Evolutionary conservation across 2,888 invertebrate genomes (phyloP), one percentile per base, ranked within the genome.

Genomic region (Meiosimyza platycephala): DNA sequence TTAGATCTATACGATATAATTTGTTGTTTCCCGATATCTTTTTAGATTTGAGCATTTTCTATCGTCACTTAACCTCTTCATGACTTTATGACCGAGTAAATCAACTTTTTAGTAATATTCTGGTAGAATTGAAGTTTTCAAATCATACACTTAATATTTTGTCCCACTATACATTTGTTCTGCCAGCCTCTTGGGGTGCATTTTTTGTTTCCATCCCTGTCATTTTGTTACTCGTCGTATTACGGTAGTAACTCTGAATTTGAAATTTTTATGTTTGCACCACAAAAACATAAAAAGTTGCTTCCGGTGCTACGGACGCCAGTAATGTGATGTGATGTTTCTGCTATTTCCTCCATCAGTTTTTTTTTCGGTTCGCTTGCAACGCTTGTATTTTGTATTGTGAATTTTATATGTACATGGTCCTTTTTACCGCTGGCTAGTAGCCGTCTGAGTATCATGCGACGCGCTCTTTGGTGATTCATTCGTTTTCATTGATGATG

Each of bases 401-500:
- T 18, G 48, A 22, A 63, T 40, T 40, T 40, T 7, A 40, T 40
- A 40, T 9, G 9, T 40, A 40, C 40, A 40, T 40, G 40, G 40
- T 40, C 40, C 40, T 40, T 40, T 40, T 40, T 7, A 63, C 40
- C 33, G 33, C 16, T 50, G 13, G 40, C 47, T 12, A 15, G 40
- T 28, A 15, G 13, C 15, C 47, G 33, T 16, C 40, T 33, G 28
- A 15, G 28, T 28, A 28, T 28, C 28, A 28, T 15, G n/a, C 40
- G 28, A 6, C 16, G n/a, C 16, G 40, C 16, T 16, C 47, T 13
- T 65, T 57, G 72, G 72, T 69, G 72, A 74, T 74, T 72, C 74
- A 74, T 74, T 72, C 74, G 69, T 72, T 52, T 71, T 18, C 70
- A 52, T 76, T 78, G 74, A 75, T 78, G 80, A 80, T 81, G 81